Percentiles rank a stretch among this genome's conserved stretches.
These are phyloP conservation scores for Lutjanus argentimaculatus DNA, from an alignment of 2,797 vertebrate genomes.

Conservation along the genomic window DNA sequence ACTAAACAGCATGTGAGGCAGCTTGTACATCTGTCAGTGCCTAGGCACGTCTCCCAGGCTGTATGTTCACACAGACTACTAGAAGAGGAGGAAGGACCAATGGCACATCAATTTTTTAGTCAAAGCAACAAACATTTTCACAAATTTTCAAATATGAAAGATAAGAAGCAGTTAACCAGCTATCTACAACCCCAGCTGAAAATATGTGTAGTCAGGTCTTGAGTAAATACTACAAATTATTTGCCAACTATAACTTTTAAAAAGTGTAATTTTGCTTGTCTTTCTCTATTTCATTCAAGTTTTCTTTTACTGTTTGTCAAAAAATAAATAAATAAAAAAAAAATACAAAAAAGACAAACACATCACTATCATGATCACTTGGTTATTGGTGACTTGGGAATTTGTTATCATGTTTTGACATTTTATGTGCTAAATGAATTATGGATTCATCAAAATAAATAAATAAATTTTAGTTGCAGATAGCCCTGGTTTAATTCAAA, in stretches of 20 bases:
- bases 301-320: background rate
- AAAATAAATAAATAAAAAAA: too few species aligned
- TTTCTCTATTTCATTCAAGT: background rate
- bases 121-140: background rate
- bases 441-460: too few species aligned
- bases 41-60: background rate
- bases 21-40: constrained; percentile 8
- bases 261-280: background rate
- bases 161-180: background rate
- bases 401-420: background rate
- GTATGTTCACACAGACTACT: background rate
- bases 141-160: background rate
- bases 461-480: too few species aligned
- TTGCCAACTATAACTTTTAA: background rate
- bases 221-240: background rate
- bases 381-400: background rate
- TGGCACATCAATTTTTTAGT: background rate
- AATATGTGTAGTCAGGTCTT: background rate
- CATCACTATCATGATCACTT: background rate
- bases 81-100: background rate
- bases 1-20: constrained; percentile 3
- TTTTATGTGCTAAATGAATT: background rate
- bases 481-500: background rate
- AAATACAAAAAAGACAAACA: background rate
- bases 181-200: background rate